A percentile compares a stretch with the other conserved stretches of the same genome.
These are phyloP conservation scores for Plusia festucae DNA, from an alignment of 2,888 invertebrate species.

Conservation along the genomic window DNA sequence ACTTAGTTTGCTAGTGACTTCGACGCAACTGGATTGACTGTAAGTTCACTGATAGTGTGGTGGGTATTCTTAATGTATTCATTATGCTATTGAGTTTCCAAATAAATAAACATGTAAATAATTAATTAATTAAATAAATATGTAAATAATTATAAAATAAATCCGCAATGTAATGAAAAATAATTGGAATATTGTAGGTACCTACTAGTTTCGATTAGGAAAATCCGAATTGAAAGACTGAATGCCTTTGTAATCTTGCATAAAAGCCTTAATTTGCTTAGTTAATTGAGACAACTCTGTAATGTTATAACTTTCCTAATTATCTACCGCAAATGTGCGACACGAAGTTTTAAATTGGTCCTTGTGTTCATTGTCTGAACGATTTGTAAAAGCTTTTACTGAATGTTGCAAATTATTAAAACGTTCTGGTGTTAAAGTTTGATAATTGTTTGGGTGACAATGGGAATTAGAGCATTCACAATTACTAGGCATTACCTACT, in stretches of 20 bases:
- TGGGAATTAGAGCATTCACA: background rate
- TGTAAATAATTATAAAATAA: too few species aligned
- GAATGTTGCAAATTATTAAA: conserved; percentile 16
- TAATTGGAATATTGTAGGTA: too few species aligned
- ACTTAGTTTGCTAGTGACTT: too few species aligned
- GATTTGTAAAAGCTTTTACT: conserved; percentile 21
- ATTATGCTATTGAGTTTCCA: too few species aligned
- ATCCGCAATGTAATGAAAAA: too few species aligned
- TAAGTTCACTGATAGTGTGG: too few species aligned
- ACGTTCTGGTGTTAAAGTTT: conserved; percentile 18
- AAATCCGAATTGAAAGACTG: background rate
- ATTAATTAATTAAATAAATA: too few species aligned
- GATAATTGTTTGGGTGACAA: conserved; percentile 12
- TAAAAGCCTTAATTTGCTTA: conserved; percentile 4
- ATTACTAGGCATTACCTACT: background rate
- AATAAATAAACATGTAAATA: too few species aligned
- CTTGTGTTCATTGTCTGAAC: conserved; percentile 13
- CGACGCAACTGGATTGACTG: too few species aligned
- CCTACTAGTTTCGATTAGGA: too few species aligned
- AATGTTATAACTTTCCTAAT: background rate
- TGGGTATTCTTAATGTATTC: too few species aligned
- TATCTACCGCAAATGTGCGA: conserved; percentile 8
- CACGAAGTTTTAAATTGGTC: conserved; percentile 12
- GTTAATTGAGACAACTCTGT: background rate
- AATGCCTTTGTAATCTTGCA: background rate